Evolutionary conservation across 92 coral and sea anemone genomes (phyloP), one percentile per base, ranked within the genome.

Genomic region (Epizoanthus illoricatus): DNA sequence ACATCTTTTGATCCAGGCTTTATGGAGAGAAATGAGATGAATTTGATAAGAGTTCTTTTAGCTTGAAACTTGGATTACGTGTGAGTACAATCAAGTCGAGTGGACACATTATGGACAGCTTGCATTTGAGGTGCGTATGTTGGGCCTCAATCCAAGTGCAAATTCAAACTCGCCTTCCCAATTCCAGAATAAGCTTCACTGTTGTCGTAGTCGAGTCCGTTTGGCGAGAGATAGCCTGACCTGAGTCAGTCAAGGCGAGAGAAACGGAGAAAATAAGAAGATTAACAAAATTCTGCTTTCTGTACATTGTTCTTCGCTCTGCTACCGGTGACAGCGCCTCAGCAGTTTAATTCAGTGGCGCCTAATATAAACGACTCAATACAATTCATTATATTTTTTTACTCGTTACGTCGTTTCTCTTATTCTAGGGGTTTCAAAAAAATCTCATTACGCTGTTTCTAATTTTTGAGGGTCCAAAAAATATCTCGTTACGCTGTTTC

Each of bases 381-480:
- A 67, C 71, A 67, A 67, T 67, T 67, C 45, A 67, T 67, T 67
- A 67, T 67, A 67, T 63, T 67, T 67, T 67, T 67, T 67, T 67
- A 67, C 71, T 67, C 71, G 42, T 67, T 67, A 67, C 71, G 71
- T n/a, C n/a, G n/a, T n/a, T n/a, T n/a, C n/a, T n/a, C n/a, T n/a
- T n/a, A n/a, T n/a, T n/a, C n/a, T n/a, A 67, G 71, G 71, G 71
- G 71, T 23, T 67, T 33, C 71, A 69, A 69, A 40, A 69, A 69
- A 69, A 69, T 69, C 54, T 69, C 55, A 15, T 69, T 69, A 69
- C 74, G 74, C 56, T 42, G 74, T 40, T 69, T 69, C 74, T 69
- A 12, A 69, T 40, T 23, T 69, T 69, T 69, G 55, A 42, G 74
- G 74, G 74, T 69, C 55, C 55, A 69, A 69, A 69, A 69, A 69